Conservation (phyloP, 1,140 invertebrate genomes). For the Uloborus diversus region DNA sequence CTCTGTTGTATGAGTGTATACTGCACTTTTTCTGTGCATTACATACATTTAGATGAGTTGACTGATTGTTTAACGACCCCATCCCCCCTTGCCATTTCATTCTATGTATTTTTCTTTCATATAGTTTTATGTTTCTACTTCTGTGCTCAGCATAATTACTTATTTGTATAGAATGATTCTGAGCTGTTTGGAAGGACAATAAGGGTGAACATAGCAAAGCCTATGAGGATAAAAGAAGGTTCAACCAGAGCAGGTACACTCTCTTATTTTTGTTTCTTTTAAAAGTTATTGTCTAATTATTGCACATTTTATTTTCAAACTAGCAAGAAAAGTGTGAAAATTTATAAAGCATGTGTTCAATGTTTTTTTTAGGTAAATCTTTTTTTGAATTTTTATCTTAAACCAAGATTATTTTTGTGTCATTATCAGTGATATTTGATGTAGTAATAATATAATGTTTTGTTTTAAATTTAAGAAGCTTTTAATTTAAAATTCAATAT, state of each 20-base stretch:
- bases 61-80: neutral
- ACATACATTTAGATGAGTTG: neutral
- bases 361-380: too few species aligned
- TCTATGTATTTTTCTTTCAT: neutral
- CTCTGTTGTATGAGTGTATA: neutral
- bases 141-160: constrained; percentile 25
- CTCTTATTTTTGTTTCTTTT: neutral
- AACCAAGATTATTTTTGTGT: too few species aligned
- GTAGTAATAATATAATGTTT: too few species aligned
- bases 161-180: constrained; percentile 84
- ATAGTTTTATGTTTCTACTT: too few species aligned
- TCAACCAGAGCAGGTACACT: constrained; percentile 73
- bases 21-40: neutral
- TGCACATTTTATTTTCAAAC: neutral
- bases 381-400: too few species aligned
- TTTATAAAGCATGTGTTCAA: too few species aligned
- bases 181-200: constrained; percentile 98
- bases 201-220: constrained; percentile 96
- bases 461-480: too few species aligned
- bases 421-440: too few species aligned
- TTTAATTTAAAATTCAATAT: too few species aligned
- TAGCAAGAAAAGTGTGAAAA: too few species aligned
- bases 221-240: constrained; percentile 93
- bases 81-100: neutral
- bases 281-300: too few species aligned